A percentile compares a stretch with the other conserved stretches of the same genome.
Evolutionary conservation across 1,140 invertebrate genomes (phyloP).

Genomic region (Sesamia nonagrioides): DNA sequence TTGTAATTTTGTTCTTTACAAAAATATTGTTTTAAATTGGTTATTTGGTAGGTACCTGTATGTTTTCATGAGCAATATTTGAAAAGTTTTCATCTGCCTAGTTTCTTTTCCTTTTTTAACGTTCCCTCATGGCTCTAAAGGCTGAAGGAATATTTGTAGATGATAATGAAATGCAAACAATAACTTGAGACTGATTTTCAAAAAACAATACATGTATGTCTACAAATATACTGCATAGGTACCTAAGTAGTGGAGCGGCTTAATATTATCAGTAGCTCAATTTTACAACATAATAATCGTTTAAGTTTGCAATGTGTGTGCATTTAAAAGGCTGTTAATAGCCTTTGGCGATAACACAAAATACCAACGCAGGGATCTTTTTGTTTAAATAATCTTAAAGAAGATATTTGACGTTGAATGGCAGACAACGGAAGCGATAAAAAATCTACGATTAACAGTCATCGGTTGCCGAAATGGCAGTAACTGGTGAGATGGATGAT

Average conservation of each 20-base stretch:
- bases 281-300: constrained; percentile 37
- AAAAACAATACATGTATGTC: not conserved
- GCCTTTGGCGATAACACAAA: constrained; percentile 14
- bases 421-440: too few relatives aligned
- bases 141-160: too few relatives aligned
- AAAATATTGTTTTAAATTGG: too few relatives aligned
- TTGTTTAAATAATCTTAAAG: not conserved
- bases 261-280: constrained; percentile 21
- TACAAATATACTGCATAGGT: not conserved
- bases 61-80: too few relatives aligned
- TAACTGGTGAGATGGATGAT: too few relatives aligned
- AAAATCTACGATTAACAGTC: too few relatives aligned
- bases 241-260: not conserved
- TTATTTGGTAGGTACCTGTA: too few relatives aligned
- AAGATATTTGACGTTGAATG: not conserved
- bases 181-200: not conserved
- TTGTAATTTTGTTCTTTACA: too few relatives aligned
- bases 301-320: constrained; percentile 9
- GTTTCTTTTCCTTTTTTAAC: too few relatives aligned
- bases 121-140: too few relatives aligned
- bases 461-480: too few relatives aligned
- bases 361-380: not conserved
- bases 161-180: not conserved
- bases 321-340: constrained; percentile 8
- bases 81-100: too few relatives aligned